Conservation (phyloP, 2,888 invertebrate species). For the Euphydryas editha region DNA sequence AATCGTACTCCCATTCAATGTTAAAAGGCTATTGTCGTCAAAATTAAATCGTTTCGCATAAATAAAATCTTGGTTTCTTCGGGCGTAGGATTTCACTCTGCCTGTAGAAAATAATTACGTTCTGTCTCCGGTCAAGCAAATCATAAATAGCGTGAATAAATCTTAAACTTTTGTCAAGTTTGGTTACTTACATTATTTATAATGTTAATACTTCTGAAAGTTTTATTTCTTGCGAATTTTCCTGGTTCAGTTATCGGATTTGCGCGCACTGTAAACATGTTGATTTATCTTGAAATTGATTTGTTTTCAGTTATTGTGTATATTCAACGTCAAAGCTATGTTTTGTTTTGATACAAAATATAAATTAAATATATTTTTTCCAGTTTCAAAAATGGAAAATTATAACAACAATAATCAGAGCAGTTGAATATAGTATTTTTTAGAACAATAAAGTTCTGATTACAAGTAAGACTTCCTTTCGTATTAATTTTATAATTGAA, state of each 20-base stretch:
- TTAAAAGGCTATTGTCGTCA: constrained; percentile 49
- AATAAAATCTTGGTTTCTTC: constrained; percentile 52
- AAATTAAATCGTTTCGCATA: constrained; percentile 49
- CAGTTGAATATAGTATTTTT: too few species aligned
- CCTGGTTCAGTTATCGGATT: constrained; percentile 20
- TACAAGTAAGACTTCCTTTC: too few species aligned
- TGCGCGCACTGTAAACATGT: background rate
- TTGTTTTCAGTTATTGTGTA: too few species aligned
- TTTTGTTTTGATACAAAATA: too few species aligned
- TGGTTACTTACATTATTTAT: constrained; percentile 62
- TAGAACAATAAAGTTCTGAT: background rate
- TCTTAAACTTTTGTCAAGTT: constrained; percentile 67
- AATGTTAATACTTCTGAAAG: constrained; percentile 53
- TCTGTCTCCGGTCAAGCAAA: constrained; percentile 65
- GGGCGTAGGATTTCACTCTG: constrained; percentile 64
- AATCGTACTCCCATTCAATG: constrained; percentile 34
- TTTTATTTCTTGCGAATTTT: constrained; percentile 36
- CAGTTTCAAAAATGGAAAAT: too few species aligned
- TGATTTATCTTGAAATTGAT: constrained; percentile 17
- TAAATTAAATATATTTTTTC: too few species aligned
- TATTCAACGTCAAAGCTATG: too few species aligned
- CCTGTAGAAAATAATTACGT: constrained; percentile 67
- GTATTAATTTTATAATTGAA: background rate
- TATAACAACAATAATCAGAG: too few species aligned
- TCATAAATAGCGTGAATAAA: constrained; percentile 71